Percentiles rank a stretch among this genome's conserved stretches.
These are phyloP conservation scores for Liolophura sinensis DNA, from an alignment of 1,140 invertebrate genomes.

Conservation along the genomic window DNA sequence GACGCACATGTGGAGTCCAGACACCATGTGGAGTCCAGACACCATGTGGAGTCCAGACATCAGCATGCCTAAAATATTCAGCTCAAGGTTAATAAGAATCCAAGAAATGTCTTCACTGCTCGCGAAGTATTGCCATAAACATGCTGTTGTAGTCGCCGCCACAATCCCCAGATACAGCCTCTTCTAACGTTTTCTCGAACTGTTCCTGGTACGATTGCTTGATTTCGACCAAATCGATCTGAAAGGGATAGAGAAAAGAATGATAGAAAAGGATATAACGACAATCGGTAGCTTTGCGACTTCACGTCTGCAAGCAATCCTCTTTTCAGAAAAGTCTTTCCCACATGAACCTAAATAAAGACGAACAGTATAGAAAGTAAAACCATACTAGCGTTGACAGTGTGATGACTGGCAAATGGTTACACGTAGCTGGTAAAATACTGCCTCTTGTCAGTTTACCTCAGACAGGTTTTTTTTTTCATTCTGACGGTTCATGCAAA, in stretches of 20 bases:
- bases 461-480: too few relatives aligned
- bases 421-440: too few relatives aligned
- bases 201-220: slow-evolving; percentile 28
- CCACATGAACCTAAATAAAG: too few relatives aligned
- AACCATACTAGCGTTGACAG: too few relatives aligned
- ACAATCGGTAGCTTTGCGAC: neutral
- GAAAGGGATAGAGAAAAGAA: slow-evolving; percentile 2
- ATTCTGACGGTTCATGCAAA: too few relatives aligned
- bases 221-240: slow-evolving; percentile 46
- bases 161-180: slow-evolving; percentile 38
- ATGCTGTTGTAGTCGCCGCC: slow-evolving; percentile 47
- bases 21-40: too few relatives aligned
- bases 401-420: too few relatives aligned
- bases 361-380: too few relatives aligned
- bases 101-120: neutral
- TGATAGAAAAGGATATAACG: neutral
- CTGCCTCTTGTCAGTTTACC: too few relatives aligned
- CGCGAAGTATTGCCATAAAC: slow-evolving; percentile 31
- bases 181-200: slow-evolving; percentile 34
- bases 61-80: too few relatives aligned
- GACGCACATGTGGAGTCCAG: too few relatives aligned
- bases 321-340: neutral
- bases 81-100: neutral
- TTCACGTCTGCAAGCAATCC: neutral
- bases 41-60: too few relatives aligned